These are phyloP conservation scores for Euspilapteryx auroguttella DNA, from an alignment of 2,888 invertebrate genomes.

Conservation along the genomic window DNA sequence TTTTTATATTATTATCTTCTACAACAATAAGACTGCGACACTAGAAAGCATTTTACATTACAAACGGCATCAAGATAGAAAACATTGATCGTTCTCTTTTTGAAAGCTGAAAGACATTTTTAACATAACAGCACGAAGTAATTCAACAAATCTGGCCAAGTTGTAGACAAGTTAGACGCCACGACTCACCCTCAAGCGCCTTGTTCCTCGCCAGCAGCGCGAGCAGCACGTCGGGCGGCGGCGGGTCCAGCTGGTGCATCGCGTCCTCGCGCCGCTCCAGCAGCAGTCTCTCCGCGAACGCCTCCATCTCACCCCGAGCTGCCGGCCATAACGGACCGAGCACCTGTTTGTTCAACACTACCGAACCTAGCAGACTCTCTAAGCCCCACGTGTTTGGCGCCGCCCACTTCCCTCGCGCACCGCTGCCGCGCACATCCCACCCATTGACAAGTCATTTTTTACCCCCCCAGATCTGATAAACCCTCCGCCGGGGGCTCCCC, in stretches of 20 bases:
- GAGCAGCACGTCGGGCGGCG: slow-evolving; percentile 82
- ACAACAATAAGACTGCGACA: too few relatives aligned
- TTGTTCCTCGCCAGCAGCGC: slow-evolving; percentile 86
- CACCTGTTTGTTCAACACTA: not conserved
- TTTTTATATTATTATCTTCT: too few relatives aligned
- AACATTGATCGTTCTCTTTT: too few relatives aligned
- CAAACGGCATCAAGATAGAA: too few relatives aligned
- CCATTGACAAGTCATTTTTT: slow-evolving; percentile 59
- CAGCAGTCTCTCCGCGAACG: slow-evolving; percentile 12
- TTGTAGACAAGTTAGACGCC: too few relatives aligned
- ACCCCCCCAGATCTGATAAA: slow-evolving; percentile 24
- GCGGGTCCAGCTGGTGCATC: slow-evolving; percentile 52
- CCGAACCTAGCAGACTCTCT: too few relatives aligned
- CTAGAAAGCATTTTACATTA: too few relatives aligned
- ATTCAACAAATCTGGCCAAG: too few relatives aligned
- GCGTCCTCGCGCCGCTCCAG: slow-evolving; percentile 40
- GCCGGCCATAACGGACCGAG: not conserved
- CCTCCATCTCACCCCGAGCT: slow-evolving; percentile 4
- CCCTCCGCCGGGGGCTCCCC: slow-evolving; percentile 32
- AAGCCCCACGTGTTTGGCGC: not conserved
- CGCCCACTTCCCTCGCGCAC: slow-evolving; percentile 12
- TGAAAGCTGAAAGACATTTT: too few relatives aligned
- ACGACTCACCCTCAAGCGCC: slow-evolving; percentile 79
- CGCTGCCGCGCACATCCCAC: slow-evolving; percentile 20
- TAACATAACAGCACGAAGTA: too few relatives aligned